These are phyloP conservation scores for Choloepus hoffmanni DNA, from an alignment of 2,113 vertebrate species.

Conservation along the genomic window DNA sequence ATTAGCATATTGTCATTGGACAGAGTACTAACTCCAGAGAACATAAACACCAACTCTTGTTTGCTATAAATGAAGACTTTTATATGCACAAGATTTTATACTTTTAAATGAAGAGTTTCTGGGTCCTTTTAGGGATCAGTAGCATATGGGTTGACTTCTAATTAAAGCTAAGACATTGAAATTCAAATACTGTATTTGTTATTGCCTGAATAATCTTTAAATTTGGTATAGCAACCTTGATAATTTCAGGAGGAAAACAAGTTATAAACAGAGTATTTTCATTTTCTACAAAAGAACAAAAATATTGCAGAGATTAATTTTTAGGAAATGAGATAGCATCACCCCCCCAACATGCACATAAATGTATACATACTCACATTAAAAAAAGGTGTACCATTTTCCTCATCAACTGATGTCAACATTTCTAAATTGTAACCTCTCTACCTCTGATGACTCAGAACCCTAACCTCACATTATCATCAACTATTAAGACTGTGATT, in stretches of 20 bases:
- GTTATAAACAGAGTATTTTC: neutral
- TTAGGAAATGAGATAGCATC: neutral
- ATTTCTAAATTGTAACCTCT: too few species aligned
- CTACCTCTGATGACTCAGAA: too few species aligned
- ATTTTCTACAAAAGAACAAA: neutral
- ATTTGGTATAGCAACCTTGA: neutral
- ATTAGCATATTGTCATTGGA: neutral
- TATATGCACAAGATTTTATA: neutral
- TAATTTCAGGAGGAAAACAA: neutral
- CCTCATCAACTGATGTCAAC: too few species aligned
- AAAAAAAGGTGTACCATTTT: too few species aligned
- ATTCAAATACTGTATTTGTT: neutral
- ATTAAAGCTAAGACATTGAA: neutral
- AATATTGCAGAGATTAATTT: neutral
- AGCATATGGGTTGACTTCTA: neutral
- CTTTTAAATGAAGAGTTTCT: neutral
- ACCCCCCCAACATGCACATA: too few species aligned
- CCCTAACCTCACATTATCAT: too few species aligned
- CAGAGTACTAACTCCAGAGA: neutral
- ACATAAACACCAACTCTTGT: neutral
- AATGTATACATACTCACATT: too few species aligned
- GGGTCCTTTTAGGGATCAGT: neutral
- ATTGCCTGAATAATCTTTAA: neutral
- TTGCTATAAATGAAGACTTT: neutral
- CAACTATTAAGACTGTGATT: too few species aligned